phyloP scores from a whole-genome alignment of 2,888 invertebrate genomes.

The Acrobasis suavella region DNA sequence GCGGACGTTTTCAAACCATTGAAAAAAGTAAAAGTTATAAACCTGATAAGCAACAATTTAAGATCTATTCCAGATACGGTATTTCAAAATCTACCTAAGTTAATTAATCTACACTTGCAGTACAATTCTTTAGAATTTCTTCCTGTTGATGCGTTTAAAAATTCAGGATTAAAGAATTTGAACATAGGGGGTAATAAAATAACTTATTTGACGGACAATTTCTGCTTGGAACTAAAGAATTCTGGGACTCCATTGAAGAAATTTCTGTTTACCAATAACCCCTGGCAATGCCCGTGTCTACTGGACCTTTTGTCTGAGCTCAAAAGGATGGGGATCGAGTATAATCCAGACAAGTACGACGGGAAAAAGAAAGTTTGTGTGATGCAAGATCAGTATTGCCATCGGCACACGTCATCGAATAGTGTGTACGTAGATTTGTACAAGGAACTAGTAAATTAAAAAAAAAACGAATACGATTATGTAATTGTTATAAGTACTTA shows the following conservation, averaged over 20 bases:
- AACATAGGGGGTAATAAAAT: constrained; percentile 63
- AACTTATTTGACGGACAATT: constrained; percentile 63
- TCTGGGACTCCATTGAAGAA: constrained; percentile 55
- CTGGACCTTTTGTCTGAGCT: constrained; percentile 59
- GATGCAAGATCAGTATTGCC: constrained; percentile 52
- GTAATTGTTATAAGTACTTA: too few relatives aligned
- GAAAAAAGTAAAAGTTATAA: constrained; percentile 52
- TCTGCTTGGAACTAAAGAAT: constrained; percentile 60
- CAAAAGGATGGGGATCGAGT: constrained; percentile 51
- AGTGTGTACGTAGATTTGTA: constrained; percentile 50
- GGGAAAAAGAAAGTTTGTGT: constrained; percentile 63
- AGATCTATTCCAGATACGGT: constrained; percentile 51
- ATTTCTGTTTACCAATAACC: constrained; percentile 67
- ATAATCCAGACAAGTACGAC: constrained; percentile 53
- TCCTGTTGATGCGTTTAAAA: constrained; percentile 57
- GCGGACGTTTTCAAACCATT: constrained; percentile 51
- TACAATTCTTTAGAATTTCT: constrained; percentile 56
- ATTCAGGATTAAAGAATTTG: constrained; percentile 55
- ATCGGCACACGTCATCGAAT: constrained; percentile 53
- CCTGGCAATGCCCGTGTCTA: constrained; percentile 71
- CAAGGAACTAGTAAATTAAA: constrained; percentile 34
- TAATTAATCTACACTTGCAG: constrained; percentile 58
- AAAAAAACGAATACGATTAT: constrained; percentile 35
- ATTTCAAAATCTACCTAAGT: constrained; percentile 50
- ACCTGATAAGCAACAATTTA: constrained; percentile 56